Conservation (phyloP, 2,888 invertebrate species). For the Acanthopleura granulata region DNA sequence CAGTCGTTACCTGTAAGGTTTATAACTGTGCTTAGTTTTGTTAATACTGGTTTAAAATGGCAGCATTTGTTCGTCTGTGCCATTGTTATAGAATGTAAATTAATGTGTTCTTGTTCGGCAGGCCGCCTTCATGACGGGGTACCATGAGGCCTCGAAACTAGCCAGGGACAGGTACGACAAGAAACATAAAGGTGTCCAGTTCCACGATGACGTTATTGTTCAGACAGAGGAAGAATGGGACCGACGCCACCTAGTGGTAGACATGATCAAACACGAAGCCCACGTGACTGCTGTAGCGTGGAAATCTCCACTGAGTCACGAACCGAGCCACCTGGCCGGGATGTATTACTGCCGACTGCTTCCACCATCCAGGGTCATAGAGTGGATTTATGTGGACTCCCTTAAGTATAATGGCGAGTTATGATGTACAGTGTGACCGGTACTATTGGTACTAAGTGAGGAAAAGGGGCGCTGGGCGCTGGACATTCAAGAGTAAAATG, state of each 20-base stretch:
- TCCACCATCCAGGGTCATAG: constrained; percentile 14
- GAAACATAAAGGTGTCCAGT: constrained; percentile 8
- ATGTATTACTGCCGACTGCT: constrained; percentile 18
- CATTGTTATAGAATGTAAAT: too few species aligned
- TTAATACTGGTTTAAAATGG: too few species aligned
- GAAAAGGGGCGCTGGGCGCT: too few species aligned
- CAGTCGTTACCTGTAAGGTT: too few species aligned
- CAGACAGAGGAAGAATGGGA: constrained; percentile 16
- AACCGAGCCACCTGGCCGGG: constrained; percentile 16
- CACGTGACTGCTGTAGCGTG: constrained; percentile 15
- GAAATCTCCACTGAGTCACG: constrained; percentile 15
- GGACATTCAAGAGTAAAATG: too few species aligned
- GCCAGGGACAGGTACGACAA: constrained; percentile 14
- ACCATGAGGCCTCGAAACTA: constrained; percentile 5
- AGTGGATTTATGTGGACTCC: constrained; percentile 20
- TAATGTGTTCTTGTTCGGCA: not conserved
- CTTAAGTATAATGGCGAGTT: constrained; percentile 10
- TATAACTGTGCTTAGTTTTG: too few species aligned
- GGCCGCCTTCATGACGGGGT: constrained; percentile 17
- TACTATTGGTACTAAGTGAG: too few species aligned
- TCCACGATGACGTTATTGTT: constrained; percentile 16
- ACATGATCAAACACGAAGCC: constrained; percentile 3
- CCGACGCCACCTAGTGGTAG: constrained; percentile 15
- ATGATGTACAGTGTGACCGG: not conserved
- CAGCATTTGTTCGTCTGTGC: too few species aligned